Base-by-base conservation (phyloP, 2,797 vertebrate genomes). In the Oryzias dopingdopingensis region DNA sequence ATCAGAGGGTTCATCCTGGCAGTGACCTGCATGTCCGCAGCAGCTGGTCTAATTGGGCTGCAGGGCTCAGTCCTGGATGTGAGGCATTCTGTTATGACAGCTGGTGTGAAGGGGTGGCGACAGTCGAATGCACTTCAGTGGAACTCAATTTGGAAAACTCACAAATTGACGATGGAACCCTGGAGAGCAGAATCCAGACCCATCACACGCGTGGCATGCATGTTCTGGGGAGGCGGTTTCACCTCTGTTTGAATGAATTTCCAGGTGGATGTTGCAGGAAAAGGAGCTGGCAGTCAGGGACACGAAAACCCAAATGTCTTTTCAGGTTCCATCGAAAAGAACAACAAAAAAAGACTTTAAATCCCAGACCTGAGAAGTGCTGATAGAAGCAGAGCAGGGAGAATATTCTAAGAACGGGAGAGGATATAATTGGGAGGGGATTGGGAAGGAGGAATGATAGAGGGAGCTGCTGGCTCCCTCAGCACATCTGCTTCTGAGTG, bases 401-500 rank as follows among this genome's bases (percentile, higher is more conserved):
- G 53, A 46, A 7, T 54, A 62, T 24, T 58, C 61, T 68, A 13
- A 64, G 54, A 8, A 62, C 40, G 44, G 44, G 17, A 20, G 44
- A n/a, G 42, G 62, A 58, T 24, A 72, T 42, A 29, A 47, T 62
- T 67, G 70, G 79, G 22, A 59, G 63, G 51, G 67, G 47, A 24
- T 45, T n/a, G 44, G 51, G 46, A 52, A 50, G 22, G 18, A 47
- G 51, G 56, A 55, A 24, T 17, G 37, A 23, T 46, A 52, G 51
- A 37, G 42, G n/a, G 53, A 43, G 65, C 52, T 45, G 72, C 75
- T 61, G 72, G 72, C 70, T 67, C 74, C 74, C 75, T 80, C 77
- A 55, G 69, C 74, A 72, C 89, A 90, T 90, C 85, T 87, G 87
- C 81, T 87, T 87, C 71, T 89, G 85, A 89, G 88, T 86, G 83